Evolutionary conservation across 2,888 invertebrate species (phyloP).

Genomic region (Thereva unica): DNA sequence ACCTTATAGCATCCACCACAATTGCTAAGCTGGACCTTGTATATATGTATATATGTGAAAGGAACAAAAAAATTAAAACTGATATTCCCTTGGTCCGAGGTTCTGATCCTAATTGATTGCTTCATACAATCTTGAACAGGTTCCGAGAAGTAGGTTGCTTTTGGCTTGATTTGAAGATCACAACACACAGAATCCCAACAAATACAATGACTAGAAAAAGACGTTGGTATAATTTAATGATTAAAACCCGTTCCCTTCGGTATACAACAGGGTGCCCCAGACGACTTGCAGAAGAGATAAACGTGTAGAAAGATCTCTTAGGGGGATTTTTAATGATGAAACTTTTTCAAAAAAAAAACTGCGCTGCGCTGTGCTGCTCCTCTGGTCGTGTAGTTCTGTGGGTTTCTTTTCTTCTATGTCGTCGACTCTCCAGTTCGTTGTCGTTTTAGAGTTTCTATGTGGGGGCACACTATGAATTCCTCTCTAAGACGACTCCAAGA

Average conservation of each 20-base stretch:
- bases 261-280: slow-evolving; percentile 33
- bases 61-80: slow-evolving; percentile 11
- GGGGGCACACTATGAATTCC: slow-evolving; percentile 43
- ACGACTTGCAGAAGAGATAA: slow-evolving; percentile 26
- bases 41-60: neutral
- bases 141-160: slow-evolving; percentile 36
- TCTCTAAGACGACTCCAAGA: slow-evolving; percentile 48
- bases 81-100: slow-evolving; percentile 24
- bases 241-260: slow-evolving; percentile 22
- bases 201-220: slow-evolving; percentile 29
- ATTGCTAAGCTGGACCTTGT: slow-evolving; percentile 12
- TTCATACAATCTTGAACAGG: slow-evolving; percentile 34
- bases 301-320: neutral
- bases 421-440: neutral
- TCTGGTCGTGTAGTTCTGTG: no score
- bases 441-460: slow-evolving; percentile 42
- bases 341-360: neutral
- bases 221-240: slow-evolving; percentile 28
- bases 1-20: slow-evolving; percentile 4
- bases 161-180: slow-evolving; percentile 36
- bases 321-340: slow-evolving; percentile 24
- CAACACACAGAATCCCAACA: slow-evolving; percentile 13
- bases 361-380: slow-evolving; percentile 1
- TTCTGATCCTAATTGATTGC: slow-evolving; percentile 36
- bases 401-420: no score